Evolutionary conservation across 2,113 vertebrate species (phyloP).

Genomic region (Colinus virginianus): DNA sequence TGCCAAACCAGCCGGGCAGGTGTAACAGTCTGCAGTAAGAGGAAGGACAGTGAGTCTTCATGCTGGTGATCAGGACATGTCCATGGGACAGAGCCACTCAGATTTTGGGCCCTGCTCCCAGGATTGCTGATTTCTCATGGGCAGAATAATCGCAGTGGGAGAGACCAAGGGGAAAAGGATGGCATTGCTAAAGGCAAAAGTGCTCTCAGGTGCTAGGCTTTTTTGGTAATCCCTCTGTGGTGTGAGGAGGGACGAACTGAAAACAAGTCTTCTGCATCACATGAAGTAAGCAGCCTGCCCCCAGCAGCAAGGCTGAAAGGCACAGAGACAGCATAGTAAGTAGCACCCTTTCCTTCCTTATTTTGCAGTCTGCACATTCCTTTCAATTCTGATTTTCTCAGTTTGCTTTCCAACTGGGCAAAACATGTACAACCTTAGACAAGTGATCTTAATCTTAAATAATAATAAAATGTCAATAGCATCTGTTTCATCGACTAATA

Average conservation of each 20-base stretch:
- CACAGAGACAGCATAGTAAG: not conserved
- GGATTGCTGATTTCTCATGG: not conserved
- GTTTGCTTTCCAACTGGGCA: not conserved
- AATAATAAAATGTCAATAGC: not conserved
- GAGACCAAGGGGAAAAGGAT: not conserved
- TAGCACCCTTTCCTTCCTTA: not conserved
- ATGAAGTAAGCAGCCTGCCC: not conserved
- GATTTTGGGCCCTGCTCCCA: not conserved
- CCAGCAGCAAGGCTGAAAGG: not conserved
- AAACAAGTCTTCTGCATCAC: not conserved
- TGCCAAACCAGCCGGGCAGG: not conserved
- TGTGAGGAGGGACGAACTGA: not conserved
- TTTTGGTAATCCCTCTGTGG: not conserved
- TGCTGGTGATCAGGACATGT: not conserved
- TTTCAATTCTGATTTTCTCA: not conserved
- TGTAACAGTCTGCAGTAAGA: not conserved
- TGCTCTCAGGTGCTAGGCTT: not conserved
- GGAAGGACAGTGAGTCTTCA: rapidly evolving
- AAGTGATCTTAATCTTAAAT: not conserved
- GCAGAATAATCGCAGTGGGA: not conserved
- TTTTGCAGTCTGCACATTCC: not conserved
- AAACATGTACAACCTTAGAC: not conserved
- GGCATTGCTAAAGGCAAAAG: not conserved
- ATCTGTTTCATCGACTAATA: not conserved
- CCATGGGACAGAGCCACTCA: not conserved